Evolutionary conservation across 2,888 invertebrate genomes (phyloP), one percentile per base, ranked within the genome.

Genomic region (Rotaria socialis): DNA sequence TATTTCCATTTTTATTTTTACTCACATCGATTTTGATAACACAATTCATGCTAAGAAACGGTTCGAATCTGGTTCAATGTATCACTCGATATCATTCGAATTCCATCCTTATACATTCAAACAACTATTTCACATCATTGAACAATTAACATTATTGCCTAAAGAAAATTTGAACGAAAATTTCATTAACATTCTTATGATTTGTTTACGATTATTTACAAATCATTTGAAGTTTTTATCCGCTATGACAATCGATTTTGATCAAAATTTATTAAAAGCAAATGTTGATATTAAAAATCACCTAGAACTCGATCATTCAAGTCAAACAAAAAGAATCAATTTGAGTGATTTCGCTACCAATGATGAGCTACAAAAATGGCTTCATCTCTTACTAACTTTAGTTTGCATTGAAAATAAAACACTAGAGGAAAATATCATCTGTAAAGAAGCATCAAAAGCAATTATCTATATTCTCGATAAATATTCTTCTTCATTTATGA

Each of bases 391-490:
- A 24, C 47, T 80, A 4, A 16, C 7, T 35, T 80, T 80, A 11
- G 2, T 24, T 47, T 52, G 52, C 16, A 52, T 3, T 52, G 16
- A 14, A 2, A n/a, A 14, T 80, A 10, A 43, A 19, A 75, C 22
- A 16, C 6, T 0, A 4, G 47, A 80, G 8, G 0, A 24, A 1
- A 8, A 7, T 10, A 19, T 3, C 1, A 80, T 80, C 1, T 27
- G 47, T n/a, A 24, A 80, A 80, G 43, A 80, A 80, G 75, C 75
- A 80, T 80, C 75, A 14, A 80, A 47, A 47, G 14, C 52, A 16
- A 11, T 52, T 8, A 16, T 14, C 0, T 52, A 16, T 16, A 3
- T 52, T 52, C 16, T 52, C 4, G 16, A 52, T 14, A 14, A 52
- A 52, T 8, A 8, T 3, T 11, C 2, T 16, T 19, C 5, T 22